Evolutionary conservation across 53 echinoderm and acorn worm species (phyloP), one percentile per base, ranked within the genome.

Genomic region (Actinopyga echinites): DNA sequence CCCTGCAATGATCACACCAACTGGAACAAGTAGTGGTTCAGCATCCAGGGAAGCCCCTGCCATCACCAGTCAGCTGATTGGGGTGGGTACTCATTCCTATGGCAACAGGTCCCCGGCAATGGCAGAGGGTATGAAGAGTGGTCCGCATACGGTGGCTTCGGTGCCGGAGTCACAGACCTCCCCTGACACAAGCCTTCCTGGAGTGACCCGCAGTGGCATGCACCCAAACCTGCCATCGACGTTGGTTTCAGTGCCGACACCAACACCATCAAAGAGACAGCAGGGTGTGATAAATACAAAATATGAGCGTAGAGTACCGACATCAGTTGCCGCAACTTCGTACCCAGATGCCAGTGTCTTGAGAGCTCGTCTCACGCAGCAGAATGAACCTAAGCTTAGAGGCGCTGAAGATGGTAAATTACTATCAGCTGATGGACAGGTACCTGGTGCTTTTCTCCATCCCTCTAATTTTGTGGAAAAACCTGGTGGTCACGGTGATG

Each of bases 331-430:
- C 32, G 85, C 91, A 19, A 85, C 84, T 30, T 75, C 90, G 15
- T 91, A 87, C 34, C 86, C 93, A 7, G 93, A 89, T 87, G 96
- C 93, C 29, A 96, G 96, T 90, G 93, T 96, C 43, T 63, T 96
- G 57, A 84, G 96, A 28, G 91, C 91, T 11, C 80, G 93, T 40
- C 88, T 96, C 30, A 87, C 83, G 24, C 80, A 83, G 66, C 88
- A 89, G 1, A 49, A 15, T 49, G 87, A 91, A 38, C 44, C 58
- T 31, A 94, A 91, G 79, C 78, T 64, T 8, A 89, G 82, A 45
- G 68, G 6, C 4, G 83, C 82, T 56, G 79, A 84, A 59, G 84
- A 84, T 25, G 77, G 77, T 32, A 77, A 77, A 54, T 30, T 77
- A 30, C 32, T 77, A 31, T 21, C 62, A 29, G 45, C 10, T 32